These are phyloP conservation scores for Clistopyga incitator DNA, from an alignment of 2,888 invertebrate species.

Conservation along the genomic window DNA sequence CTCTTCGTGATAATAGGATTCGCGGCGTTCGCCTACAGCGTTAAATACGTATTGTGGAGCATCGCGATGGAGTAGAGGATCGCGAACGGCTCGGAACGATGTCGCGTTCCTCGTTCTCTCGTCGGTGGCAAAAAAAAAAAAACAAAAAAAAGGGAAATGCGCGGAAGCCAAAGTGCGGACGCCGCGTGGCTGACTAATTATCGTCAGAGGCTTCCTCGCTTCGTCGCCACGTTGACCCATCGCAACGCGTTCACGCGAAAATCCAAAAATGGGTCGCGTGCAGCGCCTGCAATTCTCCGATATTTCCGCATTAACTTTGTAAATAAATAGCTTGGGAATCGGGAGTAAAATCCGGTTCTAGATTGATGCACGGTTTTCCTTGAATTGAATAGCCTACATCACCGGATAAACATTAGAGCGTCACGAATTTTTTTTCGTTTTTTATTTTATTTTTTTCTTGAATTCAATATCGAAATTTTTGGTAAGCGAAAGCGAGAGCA, in stretches of 20 bases:
- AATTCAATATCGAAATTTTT: too few relatives aligned
- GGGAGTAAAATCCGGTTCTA: constrained; percentile 40
- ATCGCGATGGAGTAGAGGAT: constrained; percentile 87
- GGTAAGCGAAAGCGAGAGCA: too few relatives aligned
- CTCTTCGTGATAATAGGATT: constrained; percentile 95
- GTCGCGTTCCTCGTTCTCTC: constrained; percentile 46
- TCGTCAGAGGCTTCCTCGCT: constrained; percentile 22
- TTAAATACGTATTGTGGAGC: constrained; percentile 95
- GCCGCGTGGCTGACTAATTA: constrained; percentile 30
- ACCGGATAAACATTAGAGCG: constrained; percentile 9
- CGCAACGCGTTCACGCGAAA: constrained; percentile 10
- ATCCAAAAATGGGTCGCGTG: background rate
- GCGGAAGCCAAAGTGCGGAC: constrained; percentile 46
- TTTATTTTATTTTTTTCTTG: too few relatives aligned
- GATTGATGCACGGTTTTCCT: constrained; percentile 57
- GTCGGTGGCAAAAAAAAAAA: constrained; percentile 8
- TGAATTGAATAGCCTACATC: constrained; percentile 47
- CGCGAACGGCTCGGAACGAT: background rate
- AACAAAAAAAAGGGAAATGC: background rate
- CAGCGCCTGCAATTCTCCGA: constrained; percentile 38
- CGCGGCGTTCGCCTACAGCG: constrained; percentile 96
- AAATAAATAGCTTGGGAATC: constrained; percentile 62
- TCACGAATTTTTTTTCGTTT: too few relatives aligned
- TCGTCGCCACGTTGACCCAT: constrained; percentile 35
- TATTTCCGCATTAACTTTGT: constrained; percentile 54